Evolutionary conservation across 2,113 vertebrate genomes (phyloP).

Genomic region (Poecilia latipinna): DNA sequence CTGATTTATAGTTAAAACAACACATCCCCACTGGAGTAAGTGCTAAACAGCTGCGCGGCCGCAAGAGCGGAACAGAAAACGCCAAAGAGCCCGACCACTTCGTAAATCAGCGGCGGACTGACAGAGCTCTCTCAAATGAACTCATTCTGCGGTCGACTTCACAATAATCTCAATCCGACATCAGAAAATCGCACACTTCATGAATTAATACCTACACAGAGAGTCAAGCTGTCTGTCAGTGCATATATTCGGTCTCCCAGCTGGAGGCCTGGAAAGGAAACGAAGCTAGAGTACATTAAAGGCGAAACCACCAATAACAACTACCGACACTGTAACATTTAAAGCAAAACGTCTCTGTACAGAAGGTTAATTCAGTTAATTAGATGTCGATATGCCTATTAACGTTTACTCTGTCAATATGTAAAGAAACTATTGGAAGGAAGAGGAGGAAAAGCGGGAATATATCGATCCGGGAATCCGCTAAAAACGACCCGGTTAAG

Average conservation of each 20-base stretch:
- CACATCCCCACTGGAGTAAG: slow-evolving; percentile 19
- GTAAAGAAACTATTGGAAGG: slow-evolving; percentile 11
- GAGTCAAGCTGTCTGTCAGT: slow-evolving; percentile 56
- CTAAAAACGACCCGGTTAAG: slow-evolving; percentile 8
- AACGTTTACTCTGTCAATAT: slow-evolving; percentile 31
- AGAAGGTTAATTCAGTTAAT: slow-evolving; percentile 53
- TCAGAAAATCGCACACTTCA: slow-evolving; percentile 36
- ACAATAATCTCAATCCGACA: slow-evolving; percentile 10
- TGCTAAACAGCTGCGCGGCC: slow-evolving; percentile 42
- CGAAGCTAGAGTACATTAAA: slow-evolving; percentile 39
- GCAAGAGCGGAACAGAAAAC: slow-evolving; percentile 25
- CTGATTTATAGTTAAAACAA: slow-evolving; percentile 26
- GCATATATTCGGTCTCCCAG: slow-evolving; percentile 62
- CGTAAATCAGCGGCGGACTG: slow-evolving; percentile 18
- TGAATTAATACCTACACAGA: slow-evolving; percentile 41
- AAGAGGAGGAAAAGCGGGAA: not conserved
- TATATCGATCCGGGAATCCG: not conserved
- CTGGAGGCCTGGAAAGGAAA: slow-evolving; percentile 44
- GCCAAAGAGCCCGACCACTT: slow-evolving; percentile 24
- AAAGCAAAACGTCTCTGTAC: slow-evolving; percentile 75
- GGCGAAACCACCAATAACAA: slow-evolving; percentile 46
- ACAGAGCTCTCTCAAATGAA: slow-evolving; percentile 52
- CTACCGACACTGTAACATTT: slow-evolving; percentile 60
- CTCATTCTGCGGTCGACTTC: slow-evolving; percentile 41
- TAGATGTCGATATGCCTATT: slow-evolving; percentile 30